Percentiles rank a stretch among this genome's conserved stretches.
Evolutionary conservation across 2,113 vertebrate species (phyloP).

Genomic region (Marcusenius ussheri): DNA sequence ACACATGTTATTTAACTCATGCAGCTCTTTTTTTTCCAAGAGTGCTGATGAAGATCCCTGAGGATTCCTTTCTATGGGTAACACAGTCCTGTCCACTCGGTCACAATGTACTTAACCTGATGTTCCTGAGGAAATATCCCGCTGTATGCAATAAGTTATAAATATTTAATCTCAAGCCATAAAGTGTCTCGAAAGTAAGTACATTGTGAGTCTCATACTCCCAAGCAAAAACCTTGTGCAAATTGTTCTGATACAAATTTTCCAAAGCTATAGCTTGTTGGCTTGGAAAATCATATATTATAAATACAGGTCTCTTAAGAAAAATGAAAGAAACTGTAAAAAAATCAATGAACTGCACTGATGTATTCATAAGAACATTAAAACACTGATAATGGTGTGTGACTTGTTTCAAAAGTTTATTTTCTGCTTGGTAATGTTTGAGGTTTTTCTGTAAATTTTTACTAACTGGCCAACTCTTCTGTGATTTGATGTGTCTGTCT

Average conservation of each 20-base stretch:
- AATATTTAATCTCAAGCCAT: neutral
- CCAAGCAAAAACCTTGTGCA: neutral
- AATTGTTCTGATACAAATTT: neutral
- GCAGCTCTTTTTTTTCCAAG: neutral
- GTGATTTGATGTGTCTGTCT: neutral
- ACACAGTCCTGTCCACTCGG: neutral
- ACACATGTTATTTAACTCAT: neutral
- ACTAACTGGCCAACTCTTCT: neutral
- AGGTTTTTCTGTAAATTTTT: neutral
- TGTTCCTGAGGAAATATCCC: neutral
- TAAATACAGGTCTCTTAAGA: neutral
- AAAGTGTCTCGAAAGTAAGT: neutral
- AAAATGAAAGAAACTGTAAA: neutral
- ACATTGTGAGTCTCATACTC: conserved; percentile 6
- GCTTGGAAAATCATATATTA: neutral
- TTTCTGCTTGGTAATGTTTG: neutral
- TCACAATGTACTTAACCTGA: neutral
- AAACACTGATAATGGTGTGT: neutral
- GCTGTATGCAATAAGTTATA: neutral
- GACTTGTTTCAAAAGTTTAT: neutral
- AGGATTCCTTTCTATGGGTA: neutral
- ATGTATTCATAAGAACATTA: neutral
- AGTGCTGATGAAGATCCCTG: neutral
- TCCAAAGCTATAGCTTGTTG: neutral
- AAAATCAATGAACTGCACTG: neutral